Conservation (phyloP, 2,888 invertebrate species). For the Ligdia adustata region DNA sequence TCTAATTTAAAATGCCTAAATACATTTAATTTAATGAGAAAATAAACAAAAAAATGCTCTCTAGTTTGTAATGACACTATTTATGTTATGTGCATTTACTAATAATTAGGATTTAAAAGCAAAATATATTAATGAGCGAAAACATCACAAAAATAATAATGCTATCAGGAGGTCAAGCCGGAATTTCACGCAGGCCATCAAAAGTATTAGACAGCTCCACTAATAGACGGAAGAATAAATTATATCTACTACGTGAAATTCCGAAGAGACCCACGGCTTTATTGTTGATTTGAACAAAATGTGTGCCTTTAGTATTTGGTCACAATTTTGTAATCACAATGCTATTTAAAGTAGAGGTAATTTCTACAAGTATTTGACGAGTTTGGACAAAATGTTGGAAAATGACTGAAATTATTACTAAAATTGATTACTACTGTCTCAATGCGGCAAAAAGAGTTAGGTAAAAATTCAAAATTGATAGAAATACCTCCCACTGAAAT, state of each 20-base stretch:
- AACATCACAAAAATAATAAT: slow-evolving; percentile 19
- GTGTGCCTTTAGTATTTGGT: slow-evolving; percentile 21
- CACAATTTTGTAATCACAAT: slow-evolving; percentile 11
- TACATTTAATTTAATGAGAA: slow-evolving; percentile 38
- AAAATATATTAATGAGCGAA: background rate
- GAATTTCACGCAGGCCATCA: too few species aligned
- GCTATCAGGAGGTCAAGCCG: too few species aligned
- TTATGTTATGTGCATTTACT: slow-evolving; percentile 20
- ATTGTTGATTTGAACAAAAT: slow-evolving; percentile 11
- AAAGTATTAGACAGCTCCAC: too few species aligned
- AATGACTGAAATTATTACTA: slow-evolving; percentile 19
- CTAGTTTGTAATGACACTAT: slow-evolving; percentile 66
- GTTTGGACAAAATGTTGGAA: slow-evolving; percentile 17
- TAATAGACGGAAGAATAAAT: too few species aligned
- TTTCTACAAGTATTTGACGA: slow-evolving; percentile 25
- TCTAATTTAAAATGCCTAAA: slow-evolving; percentile 31
- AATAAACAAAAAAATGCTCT: slow-evolving; percentile 55
- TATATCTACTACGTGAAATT: too few species aligned
- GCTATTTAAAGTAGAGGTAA: slow-evolving; percentile 11
- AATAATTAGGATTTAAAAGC: slow-evolving; percentile 4
- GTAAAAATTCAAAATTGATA: slow-evolving; percentile 21
- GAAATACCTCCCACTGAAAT: slow-evolving; percentile 43
- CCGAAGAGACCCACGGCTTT: too few species aligned
- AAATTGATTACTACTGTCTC: slow-evolving; percentile 7
- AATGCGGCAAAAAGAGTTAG: slow-evolving; percentile 38